Evolutionary conservation across 2,113 vertebrate species (phyloP).

Genomic region (Melanerpes aurifrons): DNA sequence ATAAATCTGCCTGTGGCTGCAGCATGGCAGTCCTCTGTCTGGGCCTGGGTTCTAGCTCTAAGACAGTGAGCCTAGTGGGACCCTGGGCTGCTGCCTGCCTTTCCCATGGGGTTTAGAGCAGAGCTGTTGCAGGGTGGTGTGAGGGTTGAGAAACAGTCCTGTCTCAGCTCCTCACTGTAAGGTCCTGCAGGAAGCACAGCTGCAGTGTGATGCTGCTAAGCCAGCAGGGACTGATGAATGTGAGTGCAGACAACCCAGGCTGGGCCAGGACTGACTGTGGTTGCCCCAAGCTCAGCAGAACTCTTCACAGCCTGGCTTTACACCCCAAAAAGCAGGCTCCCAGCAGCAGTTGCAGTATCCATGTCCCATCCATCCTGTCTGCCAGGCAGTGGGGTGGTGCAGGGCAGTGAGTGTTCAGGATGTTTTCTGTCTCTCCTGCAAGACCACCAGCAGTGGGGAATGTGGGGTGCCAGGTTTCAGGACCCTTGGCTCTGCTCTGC

Average conservation of each 20-base stretch:
- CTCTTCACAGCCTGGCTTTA: not conserved
- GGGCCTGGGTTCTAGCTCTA: not conserved
- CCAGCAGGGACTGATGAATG: not conserved
- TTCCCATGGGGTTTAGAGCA: not conserved
- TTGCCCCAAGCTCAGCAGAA: not conserved
- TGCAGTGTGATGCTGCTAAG: not conserved
- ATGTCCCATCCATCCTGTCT: fast-evolving
- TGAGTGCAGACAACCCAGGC: not conserved
- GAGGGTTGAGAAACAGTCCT: not conserved
- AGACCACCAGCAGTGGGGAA: not conserved
- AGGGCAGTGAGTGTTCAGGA: not conserved
- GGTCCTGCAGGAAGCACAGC: not conserved
- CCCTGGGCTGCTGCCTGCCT: not conserved
- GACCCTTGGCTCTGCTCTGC: not conserved
- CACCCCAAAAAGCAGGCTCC: not conserved
- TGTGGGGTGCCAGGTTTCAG: not conserved
- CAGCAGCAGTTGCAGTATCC: not conserved
- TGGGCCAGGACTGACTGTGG: not conserved
- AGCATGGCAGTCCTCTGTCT: not conserved
- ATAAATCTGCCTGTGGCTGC: not conserved
- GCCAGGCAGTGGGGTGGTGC: not conserved
- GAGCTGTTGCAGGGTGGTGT: not conserved
- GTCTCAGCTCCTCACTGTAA: not conserved
- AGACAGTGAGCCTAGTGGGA: not conserved
- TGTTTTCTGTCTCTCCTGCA: not conserved